Base-by-base conservation (phyloP, 2,113 vertebrate genomes). In the Callocephalon fimbriatum region DNA sequence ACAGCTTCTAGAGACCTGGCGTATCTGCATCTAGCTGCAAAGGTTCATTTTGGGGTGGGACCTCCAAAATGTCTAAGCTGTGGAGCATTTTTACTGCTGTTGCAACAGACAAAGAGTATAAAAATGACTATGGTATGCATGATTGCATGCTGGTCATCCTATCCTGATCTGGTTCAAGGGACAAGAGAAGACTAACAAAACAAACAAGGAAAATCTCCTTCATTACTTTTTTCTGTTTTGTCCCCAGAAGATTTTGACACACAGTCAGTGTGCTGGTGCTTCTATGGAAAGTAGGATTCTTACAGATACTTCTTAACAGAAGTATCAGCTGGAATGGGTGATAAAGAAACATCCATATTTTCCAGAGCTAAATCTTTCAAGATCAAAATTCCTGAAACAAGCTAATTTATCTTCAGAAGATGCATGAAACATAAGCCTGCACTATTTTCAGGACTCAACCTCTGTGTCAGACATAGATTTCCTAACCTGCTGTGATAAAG, bases 361-460 rank as follows among this genome's bases (percentile, higher is more conserved):
- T 78, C 72, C 70, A 77, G 42, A 83, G 38, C 16, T 89, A 66
- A 88, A 79, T 58, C 37, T 86, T 88, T 88, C 35, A 47, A 88
- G 45, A 86, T 82, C 40, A 79, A 65, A 86, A 93, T 89, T 86
- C 79, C 74, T 86, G 63, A 94, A 95, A 79, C 53, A 90, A 92
- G 70, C 15, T 63, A 90, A 89, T 93, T 93, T 91, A 74, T 80
- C 83, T 90, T 84, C 80, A 94, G 91, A 78, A 74, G 66, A 95
- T 96, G 66, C 59, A 96, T 93, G 95, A 95, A 96, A 91, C 80
- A 90, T 88, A 82, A 90, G 26, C 20, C 47, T 54, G n/a, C 83
- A 76, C 63, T 90, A 70, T 63, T 96, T 93, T 91, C 76, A 78
- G 67, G 74, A 86, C 66, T 93, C 70, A 89, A 13, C 38, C 72